A percentile compares a stretch with the other conserved stretches of the same genome.
Conservation (phyloP, 2,113 vertebrate species). For the Parotia lawesii region DNA sequence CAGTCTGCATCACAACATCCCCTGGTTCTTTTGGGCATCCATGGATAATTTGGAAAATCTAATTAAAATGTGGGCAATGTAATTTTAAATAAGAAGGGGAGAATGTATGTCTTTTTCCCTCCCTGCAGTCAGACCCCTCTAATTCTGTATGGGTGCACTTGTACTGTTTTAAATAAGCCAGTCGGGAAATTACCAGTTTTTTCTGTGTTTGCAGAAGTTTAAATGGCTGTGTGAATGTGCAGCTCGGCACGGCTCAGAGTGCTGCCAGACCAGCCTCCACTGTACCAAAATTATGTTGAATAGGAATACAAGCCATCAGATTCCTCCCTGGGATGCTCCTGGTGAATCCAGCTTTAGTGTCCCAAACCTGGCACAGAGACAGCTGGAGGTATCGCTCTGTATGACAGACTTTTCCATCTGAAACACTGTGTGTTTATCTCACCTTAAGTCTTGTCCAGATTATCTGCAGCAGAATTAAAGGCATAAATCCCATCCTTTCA, state of each 20-base stretch:
- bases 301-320: neutral
- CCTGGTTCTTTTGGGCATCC: neutral
- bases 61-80: neutral
- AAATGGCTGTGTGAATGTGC: slow-evolving; percentile 40
- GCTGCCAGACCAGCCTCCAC: neutral
- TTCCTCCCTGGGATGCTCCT: neutral
- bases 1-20: neutral
- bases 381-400: neutral
- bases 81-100: neutral
- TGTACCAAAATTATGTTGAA: slow-evolving; percentile 18
- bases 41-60: neutral
- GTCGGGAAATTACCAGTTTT: neutral
- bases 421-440: neutral
- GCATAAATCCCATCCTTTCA: neutral
- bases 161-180: neutral
- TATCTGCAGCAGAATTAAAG: neutral
- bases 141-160: neutral
- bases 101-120: neutral
- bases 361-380: neutral
- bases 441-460: neutral
- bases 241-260: slow-evolving; percentile 21
- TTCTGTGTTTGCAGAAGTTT: neutral
- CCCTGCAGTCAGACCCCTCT: neutral
- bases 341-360: neutral
- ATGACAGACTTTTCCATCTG: neutral